Evolutionary conservation across 2,888 invertebrate genomes (phyloP), one percentile per base, ranked within the genome.

Genomic region (Pteria penguin): DNA sequence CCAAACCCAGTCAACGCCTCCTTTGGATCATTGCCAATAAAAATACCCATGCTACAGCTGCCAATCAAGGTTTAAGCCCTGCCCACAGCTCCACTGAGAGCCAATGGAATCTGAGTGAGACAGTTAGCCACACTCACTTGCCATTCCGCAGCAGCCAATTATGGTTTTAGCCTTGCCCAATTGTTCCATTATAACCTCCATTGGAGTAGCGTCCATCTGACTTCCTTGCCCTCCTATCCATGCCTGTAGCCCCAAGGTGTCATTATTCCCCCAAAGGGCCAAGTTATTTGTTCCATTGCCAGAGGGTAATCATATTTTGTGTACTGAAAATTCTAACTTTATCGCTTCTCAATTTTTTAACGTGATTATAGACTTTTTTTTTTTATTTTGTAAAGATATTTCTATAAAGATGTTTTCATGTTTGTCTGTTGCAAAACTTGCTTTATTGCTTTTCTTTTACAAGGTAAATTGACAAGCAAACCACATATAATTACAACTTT

Each of bases 21-120:
- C 8, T 22, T 57, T 57, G n/a, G n/a, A 57, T 29, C 24, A 26
- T 60, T 60, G 24, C 60, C 60, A 60, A 27, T n/a, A 45, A 45
- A 45, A 45, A 8, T 45, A 8, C 45, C 45, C 45, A 45, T 45
- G 45, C 45, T 58, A 22, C 58, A 58, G 22, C 22, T 11, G 24
- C 58, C 24, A 26, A 58, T 14, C 58, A 22, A 58, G 22, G 27
- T 22, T 26, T 26, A 22, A 58, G 58, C 58, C 63, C 22, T n/a
- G 31, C 33, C 45, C 63, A 18, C n/a, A 36, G 33, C 36, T 45
- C 63, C 63, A 63, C 36, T 45, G 18, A 63, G 63, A 63, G 63
- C 45, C 63, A n/a, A 29, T 63, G 33, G 63, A 33, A 45, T 45
- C 8, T 45, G 45, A 45, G 11, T 45, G 8, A 18, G 45, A 45